A percentile compares a stretch with the other conserved stretches of the same genome.
Evolutionary conservation across 2,888 invertebrate species (phyloP).

Genomic region (Cephus sareptanus): DNA sequence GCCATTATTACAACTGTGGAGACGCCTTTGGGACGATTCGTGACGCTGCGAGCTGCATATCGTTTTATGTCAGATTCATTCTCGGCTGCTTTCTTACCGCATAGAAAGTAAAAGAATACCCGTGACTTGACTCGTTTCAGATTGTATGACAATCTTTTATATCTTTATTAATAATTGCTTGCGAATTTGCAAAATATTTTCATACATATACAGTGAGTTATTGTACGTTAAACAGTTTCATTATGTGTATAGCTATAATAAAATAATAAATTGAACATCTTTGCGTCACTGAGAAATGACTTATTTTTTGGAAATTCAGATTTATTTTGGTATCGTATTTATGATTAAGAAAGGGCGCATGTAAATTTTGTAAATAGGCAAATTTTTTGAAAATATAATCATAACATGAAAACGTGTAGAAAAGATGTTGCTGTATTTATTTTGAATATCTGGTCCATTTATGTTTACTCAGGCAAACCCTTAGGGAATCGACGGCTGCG

Average conservation of each 20-base stretch:
- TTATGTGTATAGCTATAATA: too few relatives aligned
- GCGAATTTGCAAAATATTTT: neutral
- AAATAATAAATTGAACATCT: too few relatives aligned
- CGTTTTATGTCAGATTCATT: neutral
- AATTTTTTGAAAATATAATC: constrained; percentile 2
- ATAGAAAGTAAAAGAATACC: neutral
- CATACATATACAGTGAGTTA: too few relatives aligned
- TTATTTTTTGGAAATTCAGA: constrained; percentile 10
- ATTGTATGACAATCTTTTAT: neutral
- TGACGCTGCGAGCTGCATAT: neutral
- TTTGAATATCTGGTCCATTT: neutral
- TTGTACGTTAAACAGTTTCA: too few relatives aligned
- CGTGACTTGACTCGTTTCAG: neutral
- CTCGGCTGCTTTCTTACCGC: too few relatives aligned
- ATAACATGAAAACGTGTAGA: neutral
- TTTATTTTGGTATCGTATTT: constrained; percentile 4
- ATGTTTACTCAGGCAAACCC: neutral
- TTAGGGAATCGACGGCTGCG: neutral
- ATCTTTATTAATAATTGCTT: neutral
- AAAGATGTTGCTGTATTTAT: neutral
- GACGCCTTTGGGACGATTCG: neutral
- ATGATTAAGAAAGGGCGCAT: too few relatives aligned
- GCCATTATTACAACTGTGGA: constrained; percentile 29
- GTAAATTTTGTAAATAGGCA: neutral
- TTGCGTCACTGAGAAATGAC: neutral